Evolutionary conservation across 92 coral and sea anemone species (phyloP), one percentile per base, ranked within the genome.

Genomic region (Diadumene lineata): DNA sequence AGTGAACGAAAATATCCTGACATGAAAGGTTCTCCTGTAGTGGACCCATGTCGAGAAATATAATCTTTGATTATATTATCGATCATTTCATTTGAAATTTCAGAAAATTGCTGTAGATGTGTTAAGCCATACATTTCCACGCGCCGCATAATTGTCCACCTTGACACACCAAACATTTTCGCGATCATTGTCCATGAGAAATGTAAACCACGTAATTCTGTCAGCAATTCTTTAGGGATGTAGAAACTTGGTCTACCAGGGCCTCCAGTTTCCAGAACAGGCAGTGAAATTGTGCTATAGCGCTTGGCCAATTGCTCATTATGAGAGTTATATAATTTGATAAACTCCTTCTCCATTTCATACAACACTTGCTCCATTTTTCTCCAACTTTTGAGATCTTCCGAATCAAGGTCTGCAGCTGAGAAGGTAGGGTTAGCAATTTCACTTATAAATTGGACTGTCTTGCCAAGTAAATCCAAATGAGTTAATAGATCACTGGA

Each of bases 111-210:
- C 81, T 83, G 86, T 48, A 82, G 48, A 76, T 67, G 44, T n/a
- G 65, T 33, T 43, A 75, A 64, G 30, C 74, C 81, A 57, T 86
- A 79, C 68, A 79, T 89, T 7, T 79, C 71, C 16, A 86, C 84
- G 11, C 89, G 69, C 23, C 86, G 79, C 79, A 51, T 61, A 33
- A 90, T 68, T 23, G 84, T 86, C 86, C 86, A 82, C 33, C 91
- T 70, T 30, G 91, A 90, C 51, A 86, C 80, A 18, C 89, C 85
- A 77, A 90, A 83, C 89, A 90, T 88, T 79, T 44, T 48, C 32
- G 79, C 28, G 80, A 82, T 82, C 72, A 64, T 75, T 28, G 56
- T 46, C 96, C 89, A 86, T n/a, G 90, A 77, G 74, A 85, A 85
- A 68, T 78, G 62, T 9, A 89, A 68, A 28, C 91, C 89, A 22